Evolutionary conservation across 1,140 invertebrate genomes (phyloP).

Genomic region (Hyphantria cunea): DNA sequence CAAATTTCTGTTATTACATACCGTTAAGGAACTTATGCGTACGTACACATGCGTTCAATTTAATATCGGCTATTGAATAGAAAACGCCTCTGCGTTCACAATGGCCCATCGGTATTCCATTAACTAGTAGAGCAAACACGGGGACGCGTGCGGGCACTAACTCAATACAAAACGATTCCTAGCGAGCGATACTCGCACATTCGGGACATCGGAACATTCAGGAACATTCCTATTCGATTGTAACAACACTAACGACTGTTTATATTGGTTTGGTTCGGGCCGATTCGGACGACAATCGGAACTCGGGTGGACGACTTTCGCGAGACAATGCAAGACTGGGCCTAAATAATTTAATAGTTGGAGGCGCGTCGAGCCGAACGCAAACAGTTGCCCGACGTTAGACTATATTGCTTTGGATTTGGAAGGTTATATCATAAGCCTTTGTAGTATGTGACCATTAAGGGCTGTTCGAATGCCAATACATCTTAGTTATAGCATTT

Average conservation of each 20-base stretch:
- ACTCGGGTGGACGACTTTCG: slow-evolving; percentile 46
- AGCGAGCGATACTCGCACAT: slow-evolving; percentile 51
- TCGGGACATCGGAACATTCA: slow-evolving; percentile 28
- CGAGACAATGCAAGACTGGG: slow-evolving; percentile 68
- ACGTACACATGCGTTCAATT: slow-evolving; percentile 49
- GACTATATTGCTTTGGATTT: slow-evolving; percentile 23
- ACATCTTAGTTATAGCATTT: neutral
- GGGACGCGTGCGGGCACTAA: slow-evolving; percentile 59
- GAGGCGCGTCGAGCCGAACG: slow-evolving; percentile 48
- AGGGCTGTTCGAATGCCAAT: slow-evolving; percentile 9
- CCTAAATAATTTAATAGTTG: slow-evolving; percentile 77
- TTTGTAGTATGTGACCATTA: slow-evolving; percentile 14
- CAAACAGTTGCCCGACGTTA: slow-evolving; percentile 47
- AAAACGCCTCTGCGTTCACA: slow-evolving; percentile 65
- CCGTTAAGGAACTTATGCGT: slow-evolving; percentile 44
- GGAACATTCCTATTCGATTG: slow-evolving; percentile 61
- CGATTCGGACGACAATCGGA: slow-evolving; percentile 39
- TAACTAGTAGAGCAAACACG: slow-evolving; percentile 72
- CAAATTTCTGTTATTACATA: slow-evolving; percentile 32
- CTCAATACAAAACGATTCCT: slow-evolving; percentile 57
- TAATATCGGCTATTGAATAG: slow-evolving; percentile 71
- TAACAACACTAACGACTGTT: slow-evolving; percentile 70
- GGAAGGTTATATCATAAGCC: slow-evolving; percentile 20
- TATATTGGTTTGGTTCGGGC: slow-evolving; percentile 55
- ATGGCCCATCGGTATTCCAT: slow-evolving; percentile 75